Percentiles rank a stretch among this genome's conserved stretches.
Evolutionary conservation across 30 jellyfish, hydroid and myxozoan species (phyloP).

Genomic region (Pseudorhiza aurosa): DNA sequence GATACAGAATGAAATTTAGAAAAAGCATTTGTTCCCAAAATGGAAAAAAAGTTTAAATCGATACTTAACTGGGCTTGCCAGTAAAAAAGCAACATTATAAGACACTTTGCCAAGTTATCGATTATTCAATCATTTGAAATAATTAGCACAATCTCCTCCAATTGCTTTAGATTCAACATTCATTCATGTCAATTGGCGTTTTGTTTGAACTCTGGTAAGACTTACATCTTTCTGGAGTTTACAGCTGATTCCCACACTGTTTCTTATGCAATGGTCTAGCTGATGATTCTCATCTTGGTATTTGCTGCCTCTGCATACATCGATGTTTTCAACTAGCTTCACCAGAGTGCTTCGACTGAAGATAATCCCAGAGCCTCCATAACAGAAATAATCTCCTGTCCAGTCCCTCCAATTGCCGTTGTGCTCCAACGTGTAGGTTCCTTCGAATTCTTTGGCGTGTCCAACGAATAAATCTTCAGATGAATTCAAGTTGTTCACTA

Average conservation of each 20-base stretch:
- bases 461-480: constrained; percentile 86
- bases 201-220: too few relatives aligned
- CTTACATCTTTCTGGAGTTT: constrained; percentile 64
- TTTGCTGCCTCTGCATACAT: constrained; percentile 23
- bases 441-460: constrained; percentile 62
- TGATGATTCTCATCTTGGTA: constrained; percentile 40
- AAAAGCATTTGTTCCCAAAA: too few relatives aligned
- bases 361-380: constrained; percentile 65
- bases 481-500: constrained; percentile 65
- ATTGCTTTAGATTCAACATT: neutral
- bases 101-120: too few relatives aligned
- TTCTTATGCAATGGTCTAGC: constrained; percentile 53
- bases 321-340: constrained; percentile 46
- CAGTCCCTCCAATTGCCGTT: constrained; percentile 57
- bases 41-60: too few relatives aligned
- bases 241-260: constrained; percentile 45
- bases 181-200: too few relatives aligned
- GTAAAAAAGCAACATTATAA: too few relatives aligned
- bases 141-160: too few relatives aligned
- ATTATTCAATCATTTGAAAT: too few relatives aligned
- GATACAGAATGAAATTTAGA: too few relatives aligned
- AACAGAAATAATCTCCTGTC: constrained; percentile 60
- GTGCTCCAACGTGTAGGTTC: constrained; percentile 35
- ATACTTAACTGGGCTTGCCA: too few relatives aligned
- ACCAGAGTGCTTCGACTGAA: constrained; percentile 65